Evolutionary conservation across 2,113 vertebrate genomes (phyloP).

Genomic region (Herpailurus yagouaroundi): DNA sequence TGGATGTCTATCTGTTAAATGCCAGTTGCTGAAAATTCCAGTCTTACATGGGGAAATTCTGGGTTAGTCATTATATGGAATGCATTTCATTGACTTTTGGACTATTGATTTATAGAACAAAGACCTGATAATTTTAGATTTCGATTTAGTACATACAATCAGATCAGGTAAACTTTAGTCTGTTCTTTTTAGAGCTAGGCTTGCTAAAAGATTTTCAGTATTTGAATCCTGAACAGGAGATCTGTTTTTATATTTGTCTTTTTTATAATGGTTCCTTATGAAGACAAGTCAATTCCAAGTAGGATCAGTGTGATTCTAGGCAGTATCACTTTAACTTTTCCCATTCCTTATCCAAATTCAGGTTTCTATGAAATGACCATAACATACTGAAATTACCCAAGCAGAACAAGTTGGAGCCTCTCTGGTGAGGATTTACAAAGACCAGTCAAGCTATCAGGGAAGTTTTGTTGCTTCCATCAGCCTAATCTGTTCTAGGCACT

Average conservation of each 20-base stretch:
- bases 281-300: neutral
- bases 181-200: neutral
- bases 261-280: neutral
- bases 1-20: neutral
- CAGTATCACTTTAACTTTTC: neutral
- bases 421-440: neutral
- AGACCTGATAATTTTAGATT: neutral
- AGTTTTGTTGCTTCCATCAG: neutral
- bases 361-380: neutral
- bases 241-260: neutral
- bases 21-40: neutral
- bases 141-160: neutral
- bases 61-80: neutral
- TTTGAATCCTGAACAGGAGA: neutral
- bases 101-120: neutral
- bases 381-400: neutral
- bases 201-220: neutral
- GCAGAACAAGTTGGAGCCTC: neutral
- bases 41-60: neutral
- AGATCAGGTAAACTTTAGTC: neutral
- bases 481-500: neutral
- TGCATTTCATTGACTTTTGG: neutral
- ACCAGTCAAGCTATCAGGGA: neutral
- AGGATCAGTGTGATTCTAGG: neutral
- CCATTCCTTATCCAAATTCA: neutral